These are phyloP conservation scores for Limonius californicus DNA, from an alignment of 1,140 invertebrate species.

Conservation along the genomic window DNA sequence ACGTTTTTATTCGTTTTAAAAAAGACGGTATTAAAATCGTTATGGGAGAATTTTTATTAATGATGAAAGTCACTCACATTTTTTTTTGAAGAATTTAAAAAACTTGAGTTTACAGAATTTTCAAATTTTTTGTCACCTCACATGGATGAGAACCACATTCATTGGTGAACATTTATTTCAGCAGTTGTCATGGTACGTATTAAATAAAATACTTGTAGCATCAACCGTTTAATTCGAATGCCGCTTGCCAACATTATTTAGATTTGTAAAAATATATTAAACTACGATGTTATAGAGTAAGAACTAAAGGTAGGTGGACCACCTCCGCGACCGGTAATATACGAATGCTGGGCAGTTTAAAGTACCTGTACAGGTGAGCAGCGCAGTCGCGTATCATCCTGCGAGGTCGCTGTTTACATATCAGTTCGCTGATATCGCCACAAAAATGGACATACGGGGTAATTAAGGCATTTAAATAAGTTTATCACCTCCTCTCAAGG, in stretches of 20 bases:
- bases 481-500: no score
- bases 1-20: no score
- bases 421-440: slow-evolving; percentile 20
- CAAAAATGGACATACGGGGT: background rate
- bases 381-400: slow-evolving; percentile 32
- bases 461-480: no score
- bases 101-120: background rate
- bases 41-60: no score
- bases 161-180: no score
- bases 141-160: no score
- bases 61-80: no score
- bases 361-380: slow-evolving; percentile 26
- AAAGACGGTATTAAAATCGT: no score
- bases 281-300: background rate
- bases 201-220: no score
- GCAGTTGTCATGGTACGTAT: background rate
- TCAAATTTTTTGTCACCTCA: background rate
- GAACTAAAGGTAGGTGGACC: slow-evolving; percentile 18
- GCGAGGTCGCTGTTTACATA: slow-evolving; percentile 34
- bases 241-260: no score
- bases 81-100: background rate
- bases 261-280: background rate
- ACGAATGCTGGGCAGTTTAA: slow-evolving; percentile 27
- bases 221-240: no score
- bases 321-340: slow-evolving; percentile 22